Evolutionary conservation across 2,113 vertebrate species (phyloP), one percentile per base, ranked within the genome.

Genomic region (Beaufortia kweichowensis): DNA sequence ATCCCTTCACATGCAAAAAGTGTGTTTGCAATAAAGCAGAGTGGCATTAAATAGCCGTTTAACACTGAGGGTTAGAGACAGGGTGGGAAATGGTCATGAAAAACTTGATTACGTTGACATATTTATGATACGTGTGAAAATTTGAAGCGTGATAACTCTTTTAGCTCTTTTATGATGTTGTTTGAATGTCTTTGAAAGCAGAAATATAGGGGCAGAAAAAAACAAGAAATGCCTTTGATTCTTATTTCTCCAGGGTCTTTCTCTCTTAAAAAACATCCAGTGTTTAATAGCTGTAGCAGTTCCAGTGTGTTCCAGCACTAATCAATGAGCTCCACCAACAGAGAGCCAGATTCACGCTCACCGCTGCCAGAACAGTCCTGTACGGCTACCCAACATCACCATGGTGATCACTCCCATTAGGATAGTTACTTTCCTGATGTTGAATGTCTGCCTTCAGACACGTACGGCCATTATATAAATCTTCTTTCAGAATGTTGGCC

Each of bases 401-500:
- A 74, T 83, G 87, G 91, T 89, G 91, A 92, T 84, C 82, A 87
- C 89, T 91, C 84, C 88, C 84, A 56, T 87, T 84, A 83, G 81
- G 91, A 86, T 80, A 70, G 50, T 79, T 88, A 85, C 62, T 74
- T 89, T 89, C 79, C 82, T 84, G 84, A 84, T 90, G 90, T 87
- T 87, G 85, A 85, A 83, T 90, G 89, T 91, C 88, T 91, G 86
- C 78, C 87, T 91, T 85, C 88, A 87, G 88, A 86, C 79, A 14
- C 84, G 78, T 77, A 75, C 81, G 85, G 81, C 86, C 85, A 85
- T 90, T 90, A 92, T 92, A 88, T 75, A 88, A 89, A 85, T 79
- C 81, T 87, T 87, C 79, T 83, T 90, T 92, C 90, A 87, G 80
- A 90, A 84, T 84, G 89, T 88, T 84, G 89, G 87, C 85, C 89